phyloP scores from a whole-genome alignment of 2,888 invertebrate genomes.

The Boloria euphrosyne region DNA sequence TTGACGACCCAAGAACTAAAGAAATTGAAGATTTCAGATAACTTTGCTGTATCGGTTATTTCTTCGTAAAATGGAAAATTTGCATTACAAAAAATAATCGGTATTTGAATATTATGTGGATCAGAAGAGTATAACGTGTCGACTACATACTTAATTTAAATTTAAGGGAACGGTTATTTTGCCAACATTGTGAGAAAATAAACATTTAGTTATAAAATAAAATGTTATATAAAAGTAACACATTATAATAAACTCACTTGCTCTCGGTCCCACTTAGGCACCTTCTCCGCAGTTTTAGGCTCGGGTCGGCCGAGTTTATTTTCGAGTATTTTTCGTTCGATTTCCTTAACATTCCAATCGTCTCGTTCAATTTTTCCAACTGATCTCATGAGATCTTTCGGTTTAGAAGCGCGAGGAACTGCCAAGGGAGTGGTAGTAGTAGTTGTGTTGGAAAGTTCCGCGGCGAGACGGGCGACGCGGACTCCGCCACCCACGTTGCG shows the following conservation, averaged over 20 bases:
- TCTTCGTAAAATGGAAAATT: no score
- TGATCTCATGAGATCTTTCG: slow-evolving; percentile 92
- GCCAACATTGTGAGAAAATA: no score
- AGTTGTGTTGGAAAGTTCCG: slow-evolving; percentile 87
- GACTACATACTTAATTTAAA: no score
- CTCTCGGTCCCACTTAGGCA: slow-evolving; percentile 95
- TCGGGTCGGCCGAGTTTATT: slow-evolving; percentile 86
- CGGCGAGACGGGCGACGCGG: slow-evolving; percentile 81
- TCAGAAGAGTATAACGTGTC: no score
- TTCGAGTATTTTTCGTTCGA: slow-evolving; percentile 93
- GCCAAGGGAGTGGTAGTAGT: slow-evolving; percentile 70
- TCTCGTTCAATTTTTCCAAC: slow-evolving; percentile 94
- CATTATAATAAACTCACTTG: slow-evolving; percentile 72
- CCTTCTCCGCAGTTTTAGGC: slow-evolving; percentile 86
- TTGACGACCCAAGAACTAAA: slow-evolving; percentile 69
- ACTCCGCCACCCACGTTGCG: slow-evolving; percentile 61
- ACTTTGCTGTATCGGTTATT: neutral
- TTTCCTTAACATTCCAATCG: slow-evolving; percentile 95
- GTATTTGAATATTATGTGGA: no score
- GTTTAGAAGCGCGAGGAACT: slow-evolving; percentile 85
- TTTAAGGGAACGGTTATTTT: no score
- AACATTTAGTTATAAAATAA: no score
- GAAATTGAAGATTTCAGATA: neutral
- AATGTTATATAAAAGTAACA: no score
- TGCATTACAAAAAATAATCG: no score